These are phyloP conservation scores for Ladona fulva DNA, from an alignment of 1,140 invertebrate species.

Conservation along the genomic window DNA sequence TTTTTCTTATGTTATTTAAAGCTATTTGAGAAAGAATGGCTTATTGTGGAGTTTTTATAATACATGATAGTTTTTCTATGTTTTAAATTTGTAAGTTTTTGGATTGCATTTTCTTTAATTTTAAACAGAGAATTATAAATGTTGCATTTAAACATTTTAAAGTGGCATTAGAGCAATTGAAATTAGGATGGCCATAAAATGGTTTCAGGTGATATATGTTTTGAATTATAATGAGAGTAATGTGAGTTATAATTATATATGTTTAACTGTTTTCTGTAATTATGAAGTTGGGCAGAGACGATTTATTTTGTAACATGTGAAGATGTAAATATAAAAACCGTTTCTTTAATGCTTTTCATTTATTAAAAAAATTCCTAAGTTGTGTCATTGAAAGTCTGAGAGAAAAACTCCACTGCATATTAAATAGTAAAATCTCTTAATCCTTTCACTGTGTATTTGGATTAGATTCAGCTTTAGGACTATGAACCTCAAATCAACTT, in stretches of 20 bases:
- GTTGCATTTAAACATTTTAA: neutral
- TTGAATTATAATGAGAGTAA: neutral
- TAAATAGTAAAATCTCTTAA: no score
- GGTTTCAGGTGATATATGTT: neutral
- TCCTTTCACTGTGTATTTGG: no score
- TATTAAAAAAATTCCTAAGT: no score
- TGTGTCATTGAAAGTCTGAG: no score
- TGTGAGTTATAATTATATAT: neutral
- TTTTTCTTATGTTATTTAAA: conserved; percentile 5
- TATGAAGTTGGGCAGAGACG: neutral
- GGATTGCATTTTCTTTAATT: conserved; percentile 4
- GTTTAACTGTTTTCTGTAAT: conserved; percentile 10
- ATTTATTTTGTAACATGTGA: conserved; percentile 8
- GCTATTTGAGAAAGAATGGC: neutral
- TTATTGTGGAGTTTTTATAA: neutral
- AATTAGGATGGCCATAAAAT: neutral
- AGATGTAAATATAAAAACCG: neutral
- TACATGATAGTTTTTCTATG: neutral
- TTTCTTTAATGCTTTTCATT: neutral
- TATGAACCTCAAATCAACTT: no score
- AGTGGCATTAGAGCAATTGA: neutral
- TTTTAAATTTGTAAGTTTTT: neutral
- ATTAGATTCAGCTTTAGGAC: no score
- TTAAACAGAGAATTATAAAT: neutral
- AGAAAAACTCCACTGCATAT: no score